Percentiles rank a stretch among this genome's conserved stretches.
Conservation (phyloP, 2,797 vertebrate genomes). For the Neoniphon sammara region DNA sequence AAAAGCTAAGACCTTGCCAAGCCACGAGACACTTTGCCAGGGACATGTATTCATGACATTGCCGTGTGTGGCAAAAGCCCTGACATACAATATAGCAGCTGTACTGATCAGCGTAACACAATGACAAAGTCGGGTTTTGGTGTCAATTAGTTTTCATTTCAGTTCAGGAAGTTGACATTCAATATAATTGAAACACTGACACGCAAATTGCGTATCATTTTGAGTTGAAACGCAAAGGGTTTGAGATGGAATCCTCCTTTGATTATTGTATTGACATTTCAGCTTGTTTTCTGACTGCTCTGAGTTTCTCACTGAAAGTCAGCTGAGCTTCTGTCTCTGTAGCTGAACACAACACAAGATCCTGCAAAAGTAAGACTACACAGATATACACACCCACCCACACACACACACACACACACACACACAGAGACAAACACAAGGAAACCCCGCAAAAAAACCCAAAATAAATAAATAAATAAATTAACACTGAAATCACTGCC, state of each 20-base stretch:
- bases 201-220: slow-evolving; percentile 14
- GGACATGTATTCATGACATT: slow-evolving; percentile 71
- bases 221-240: slow-evolving; percentile 1
- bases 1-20: slow-evolving; percentile 79
- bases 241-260: slow-evolving; percentile 19
- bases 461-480: slow-evolving; percentile 32
- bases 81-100: slow-evolving; percentile 48
- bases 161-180: slow-evolving; percentile 18
- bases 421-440: slow-evolving; percentile 15
- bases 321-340: slow-evolving; percentile 40
- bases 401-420: background rate
- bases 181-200: background rate
- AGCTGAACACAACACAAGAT: slow-evolving; percentile 28
- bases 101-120: slow-evolving; percentile 30
- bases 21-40: slow-evolving; percentile 63
- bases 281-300: slow-evolving; percentile 40
- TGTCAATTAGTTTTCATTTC: slow-evolving; percentile 33
- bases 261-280: slow-evolving; percentile 14
- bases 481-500: slow-evolving; percentile 35
- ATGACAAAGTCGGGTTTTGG: slow-evolving; percentile 34
- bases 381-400: slow-evolving; percentile 22
- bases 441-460: slow-evolving; percentile 11
- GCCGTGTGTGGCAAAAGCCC: slow-evolving; percentile 57
- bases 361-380: slow-evolving; percentile 38
- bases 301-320: slow-evolving; percentile 35